These are phyloP conservation scores for Neocrepidodera transversa DNA, from an alignment of 2,888 invertebrate genomes.

Conservation along the genomic window DNA sequence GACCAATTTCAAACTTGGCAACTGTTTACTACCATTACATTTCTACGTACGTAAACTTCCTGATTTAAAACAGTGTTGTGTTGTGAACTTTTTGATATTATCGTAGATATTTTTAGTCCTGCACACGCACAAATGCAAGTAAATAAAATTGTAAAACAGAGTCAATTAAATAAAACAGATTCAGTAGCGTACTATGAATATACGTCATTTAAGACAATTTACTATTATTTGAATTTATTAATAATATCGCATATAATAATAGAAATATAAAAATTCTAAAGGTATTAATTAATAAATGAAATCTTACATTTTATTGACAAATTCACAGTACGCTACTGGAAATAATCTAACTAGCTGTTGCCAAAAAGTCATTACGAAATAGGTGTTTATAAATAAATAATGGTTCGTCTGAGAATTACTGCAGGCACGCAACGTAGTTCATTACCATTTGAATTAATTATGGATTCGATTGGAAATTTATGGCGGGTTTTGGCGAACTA, in stretches of 20 bases:
- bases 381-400: conserved; percentile 33
- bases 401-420: conserved; percentile 22
- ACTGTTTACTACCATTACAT: conserved; percentile 2
- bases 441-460: conserved; percentile 23
- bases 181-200: background rate
- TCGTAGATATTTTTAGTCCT: conserved; percentile 16
- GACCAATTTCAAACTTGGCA: background rate
- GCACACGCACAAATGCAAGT: conserved; percentile 3
- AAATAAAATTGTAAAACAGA: conserved; percentile 10
- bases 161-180: conserved; percentile 16
- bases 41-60: conserved; percentile 7
- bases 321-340: background rate
- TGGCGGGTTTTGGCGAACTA: background rate
- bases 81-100: conserved; percentile 9
- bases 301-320: no score
- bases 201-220: no score
- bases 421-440: conserved; percentile 19
- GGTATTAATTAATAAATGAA: no score
- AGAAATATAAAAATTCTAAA: no score
- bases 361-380: conserved; percentile 31
- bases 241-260: no score
- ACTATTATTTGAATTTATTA: no score
- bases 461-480: conserved; percentile 8
- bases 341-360: conserved; percentile 7
- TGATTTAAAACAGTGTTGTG: background rate